Percentiles rank a stretch among this genome's conserved stretches.
Evolutionary conservation across 1,140 invertebrate genomes (phyloP).

Genomic region (Brachionus manjavacas): DNA sequence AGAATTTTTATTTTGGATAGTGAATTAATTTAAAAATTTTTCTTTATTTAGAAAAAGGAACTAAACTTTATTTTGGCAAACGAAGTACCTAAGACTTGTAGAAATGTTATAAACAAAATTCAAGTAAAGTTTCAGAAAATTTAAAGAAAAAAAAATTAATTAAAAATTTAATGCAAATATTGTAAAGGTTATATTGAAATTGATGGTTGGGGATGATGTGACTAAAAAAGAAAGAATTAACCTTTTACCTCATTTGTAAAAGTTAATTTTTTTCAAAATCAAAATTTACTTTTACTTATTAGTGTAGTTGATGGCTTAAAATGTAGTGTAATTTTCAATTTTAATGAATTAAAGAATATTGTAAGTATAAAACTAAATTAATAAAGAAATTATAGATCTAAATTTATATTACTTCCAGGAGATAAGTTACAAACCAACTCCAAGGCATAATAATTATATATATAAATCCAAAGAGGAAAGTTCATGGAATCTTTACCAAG

Average conservation of each 20-base stretch:
- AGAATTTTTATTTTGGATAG: too few relatives aligned
- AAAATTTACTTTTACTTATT: not conserved
- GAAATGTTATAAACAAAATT: not conserved
- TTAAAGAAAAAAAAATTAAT: too few relatives aligned
- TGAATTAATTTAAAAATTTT: not conserved
- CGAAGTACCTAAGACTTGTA: not conserved
- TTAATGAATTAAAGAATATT: constrained; percentile 25
- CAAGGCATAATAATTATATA: constrained; percentile 24
- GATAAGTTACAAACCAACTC: not conserved
- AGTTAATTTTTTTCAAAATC: not conserved
- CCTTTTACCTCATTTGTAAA: not conserved
- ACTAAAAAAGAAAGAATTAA: constrained; percentile 17
- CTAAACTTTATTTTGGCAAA: not conserved
- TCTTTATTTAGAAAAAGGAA: constrained; percentile 14
- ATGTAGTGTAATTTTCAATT: constrained; percentile 12
- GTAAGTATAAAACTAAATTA: not conserved
- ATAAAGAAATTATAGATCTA: not conserved
- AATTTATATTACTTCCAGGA: not conserved
- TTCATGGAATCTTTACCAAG: constrained; percentile 32
- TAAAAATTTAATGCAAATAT: not conserved
- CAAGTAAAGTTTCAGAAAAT: not conserved
- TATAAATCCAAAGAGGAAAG: constrained; percentile 37
- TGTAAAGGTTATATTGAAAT: not conserved
- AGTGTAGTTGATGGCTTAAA: constrained; percentile 15
- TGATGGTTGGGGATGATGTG: not conserved